Evolutionary conservation across 2,888 invertebrate species (phyloP).

Genomic region (Ptilodon capucinus): DNA sequence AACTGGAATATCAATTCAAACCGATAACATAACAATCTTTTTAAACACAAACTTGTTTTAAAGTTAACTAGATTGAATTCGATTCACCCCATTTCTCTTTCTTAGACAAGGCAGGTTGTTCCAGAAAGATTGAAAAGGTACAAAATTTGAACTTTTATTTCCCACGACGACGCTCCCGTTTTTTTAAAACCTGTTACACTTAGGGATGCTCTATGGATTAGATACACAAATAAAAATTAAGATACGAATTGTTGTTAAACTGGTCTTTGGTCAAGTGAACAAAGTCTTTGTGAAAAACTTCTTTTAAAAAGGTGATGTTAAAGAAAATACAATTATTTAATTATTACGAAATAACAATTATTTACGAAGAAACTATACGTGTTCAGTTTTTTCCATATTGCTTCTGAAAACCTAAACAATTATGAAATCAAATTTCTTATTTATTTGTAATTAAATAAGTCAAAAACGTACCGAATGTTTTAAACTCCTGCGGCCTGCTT

Average conservation of each 20-base stretch:
- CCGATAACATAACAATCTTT: constrained; percentile 33
- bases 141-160: constrained; percentile 43
- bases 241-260: constrained; percentile 37
- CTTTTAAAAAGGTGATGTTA: constrained; percentile 16
- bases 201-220: constrained; percentile 39
- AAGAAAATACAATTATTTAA: no score
- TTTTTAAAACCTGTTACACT: constrained; percentile 56
- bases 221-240: constrained; percentile 41
- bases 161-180: constrained; percentile 41
- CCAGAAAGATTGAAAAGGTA: constrained; percentile 36
- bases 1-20: constrained; percentile 32
- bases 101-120: constrained; percentile 57
- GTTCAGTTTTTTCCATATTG: no score
- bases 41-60: constrained; percentile 40
- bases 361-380: no score
- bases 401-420: no score
- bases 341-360: no score
- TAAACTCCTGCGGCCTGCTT: constrained; percentile 59
- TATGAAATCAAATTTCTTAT: no score
- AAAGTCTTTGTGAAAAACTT: constrained; percentile 9
- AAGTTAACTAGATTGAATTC: constrained; percentile 45
- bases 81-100: constrained; percentile 22
- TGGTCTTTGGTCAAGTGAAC: constrained; percentile 25
- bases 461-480: constrained; percentile 50
- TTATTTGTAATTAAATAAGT: constrained; percentile 13